These are phyloP conservation scores for Esperia sulphurella DNA, from an alignment of 2,888 invertebrate genomes.

Conservation along the genomic window DNA sequence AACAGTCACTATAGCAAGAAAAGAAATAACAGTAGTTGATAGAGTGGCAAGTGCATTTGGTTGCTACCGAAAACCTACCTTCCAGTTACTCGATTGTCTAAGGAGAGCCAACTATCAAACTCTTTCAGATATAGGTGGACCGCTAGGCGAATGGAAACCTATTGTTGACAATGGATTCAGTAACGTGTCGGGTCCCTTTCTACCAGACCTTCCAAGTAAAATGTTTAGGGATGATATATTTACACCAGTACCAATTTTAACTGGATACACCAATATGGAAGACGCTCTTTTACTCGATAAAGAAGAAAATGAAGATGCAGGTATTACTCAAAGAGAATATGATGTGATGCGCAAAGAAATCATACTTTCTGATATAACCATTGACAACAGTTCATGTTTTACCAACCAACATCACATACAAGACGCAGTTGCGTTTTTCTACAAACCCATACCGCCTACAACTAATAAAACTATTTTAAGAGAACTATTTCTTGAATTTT, in stretches of 20 bases:
- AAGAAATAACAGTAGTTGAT: constrained; percentile 81
- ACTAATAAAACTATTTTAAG: constrained; percentile 80
- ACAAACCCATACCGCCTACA: constrained; percentile 83
- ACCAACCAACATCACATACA: constrained; percentile 83
- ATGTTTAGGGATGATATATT: constrained; percentile 81
- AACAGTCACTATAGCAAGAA: constrained; percentile 81
- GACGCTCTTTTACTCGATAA: constrained; percentile 83
- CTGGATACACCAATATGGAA: constrained; percentile 91
- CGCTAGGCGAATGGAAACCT: constrained; percentile 85
- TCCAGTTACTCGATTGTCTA: constrained; percentile 83
- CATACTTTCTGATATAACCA: constrained; percentile 79
- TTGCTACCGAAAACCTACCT: constrained; percentile 84
- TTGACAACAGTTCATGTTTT: constrained; percentile 77
- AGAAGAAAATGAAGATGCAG: constrained; percentile 76
- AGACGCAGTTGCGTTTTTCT: constrained; percentile 88
- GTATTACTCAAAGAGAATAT: constrained; percentile 80
- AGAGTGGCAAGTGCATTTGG: constrained; percentile 82
- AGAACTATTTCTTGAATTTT: constrained; percentile 84
- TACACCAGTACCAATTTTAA: constrained; percentile 84
- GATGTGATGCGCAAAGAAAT: constrained; percentile 82
- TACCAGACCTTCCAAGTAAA: constrained; percentile 83
- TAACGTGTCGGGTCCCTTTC: constrained; percentile 82
- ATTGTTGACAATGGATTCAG: constrained; percentile 85
- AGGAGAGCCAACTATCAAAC: constrained; percentile 79
- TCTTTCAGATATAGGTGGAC: constrained; percentile 81